Percentiles rank a stretch among this genome's conserved stretches.
These are phyloP conservation scores for Drosophila gunungcola DNA, from an alignment of 1,140 invertebrate genomes.

Conservation along the genomic window DNA sequence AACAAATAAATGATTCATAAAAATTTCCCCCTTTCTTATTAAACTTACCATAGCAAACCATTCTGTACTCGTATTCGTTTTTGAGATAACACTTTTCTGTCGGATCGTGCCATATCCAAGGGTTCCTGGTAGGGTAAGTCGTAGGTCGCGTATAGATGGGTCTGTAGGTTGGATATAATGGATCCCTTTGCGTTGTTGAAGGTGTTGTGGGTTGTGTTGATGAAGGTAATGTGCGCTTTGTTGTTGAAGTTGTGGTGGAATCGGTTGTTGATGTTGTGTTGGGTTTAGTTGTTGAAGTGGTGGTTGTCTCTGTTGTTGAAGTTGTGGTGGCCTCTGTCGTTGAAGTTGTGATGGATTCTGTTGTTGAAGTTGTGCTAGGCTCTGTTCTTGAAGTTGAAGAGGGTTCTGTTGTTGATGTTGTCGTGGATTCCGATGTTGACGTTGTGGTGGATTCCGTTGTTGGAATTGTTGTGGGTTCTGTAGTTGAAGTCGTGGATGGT, in stretches of 20 bases:
- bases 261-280: background rate
- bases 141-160: slow-evolving; percentile 9
- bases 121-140: slow-evolving; percentile 6
- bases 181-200: background rate
- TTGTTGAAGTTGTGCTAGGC: background rate
- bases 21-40: background rate
- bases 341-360: background rate
- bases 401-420: background rate
- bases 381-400: slow-evolving; percentile 6
- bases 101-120: slow-evolving; percentile 26
- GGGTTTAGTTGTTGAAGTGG: slow-evolving; percentile 2
- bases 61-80: slow-evolving; percentile 24
- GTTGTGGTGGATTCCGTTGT: background rate
- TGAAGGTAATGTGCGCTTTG: background rate
- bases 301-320: background rate
- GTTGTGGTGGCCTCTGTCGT: slow-evolving; percentile 4
- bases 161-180: background rate
- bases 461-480: background rate
- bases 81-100: slow-evolving; percentile 43
- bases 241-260: background rate
- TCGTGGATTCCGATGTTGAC: background rate
- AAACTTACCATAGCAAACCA: slow-evolving; percentile 34
- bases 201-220: slow-evolving; percentile 6
- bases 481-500: background rate
- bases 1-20: background rate